Evolutionary conservation across 2,113 vertebrate species (phyloP), one percentile per base, ranked within the genome.

Genomic region (Grus americana): DNA sequence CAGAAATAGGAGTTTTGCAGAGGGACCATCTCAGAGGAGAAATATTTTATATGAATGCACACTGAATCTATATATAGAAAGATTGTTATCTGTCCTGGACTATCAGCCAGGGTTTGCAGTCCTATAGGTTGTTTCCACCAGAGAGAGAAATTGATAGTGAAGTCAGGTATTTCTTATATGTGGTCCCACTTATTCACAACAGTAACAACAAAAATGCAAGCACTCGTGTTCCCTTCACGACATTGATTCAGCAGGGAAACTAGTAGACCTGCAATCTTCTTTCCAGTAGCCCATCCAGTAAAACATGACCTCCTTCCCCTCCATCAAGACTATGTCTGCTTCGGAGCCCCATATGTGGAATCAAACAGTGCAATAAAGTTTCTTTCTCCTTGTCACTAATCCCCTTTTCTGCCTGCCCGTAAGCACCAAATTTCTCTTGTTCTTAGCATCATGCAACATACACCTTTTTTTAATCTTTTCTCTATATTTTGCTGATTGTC

Each of bases 1-100:
- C 92, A 95, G 84, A 86, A 93, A 81, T 59, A 74, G 52, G 73
- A 30, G 3, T 73, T 94, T 65, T 95, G 74, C 70, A 81, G 70
- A 54, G 49, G 54, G 34, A 75, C 47, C 73, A 54, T 79, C 58
- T 58, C 36, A 72, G 73, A 85, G 49, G 36, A 91, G 65, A 90
- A 95, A 85, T 70, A 79, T 85, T 93, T 79, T 50, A 62, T 74
- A 71, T 38, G 36, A 29, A 7, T 63, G 40, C 30, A 61, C 52
- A 49, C 40, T 13, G 55, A 62, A 47, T 73, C 61, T 91, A 32
- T 34, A 78, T 8, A 63, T 2, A 75, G 15, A 72, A 36, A 66
- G n/a, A 82, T 17, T 75, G 29, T 52, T 49, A 54, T 49, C 75
- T 67, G 17, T 42, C 47, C 52, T 40, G 49, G 70, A 44, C 46